Percentiles rank a stretch among this genome's conserved stretches.
These are phyloP conservation scores for Dascillus cervinus DNA, from an alignment of 2,888 invertebrate genomes.

Conservation along the genomic window DNA sequence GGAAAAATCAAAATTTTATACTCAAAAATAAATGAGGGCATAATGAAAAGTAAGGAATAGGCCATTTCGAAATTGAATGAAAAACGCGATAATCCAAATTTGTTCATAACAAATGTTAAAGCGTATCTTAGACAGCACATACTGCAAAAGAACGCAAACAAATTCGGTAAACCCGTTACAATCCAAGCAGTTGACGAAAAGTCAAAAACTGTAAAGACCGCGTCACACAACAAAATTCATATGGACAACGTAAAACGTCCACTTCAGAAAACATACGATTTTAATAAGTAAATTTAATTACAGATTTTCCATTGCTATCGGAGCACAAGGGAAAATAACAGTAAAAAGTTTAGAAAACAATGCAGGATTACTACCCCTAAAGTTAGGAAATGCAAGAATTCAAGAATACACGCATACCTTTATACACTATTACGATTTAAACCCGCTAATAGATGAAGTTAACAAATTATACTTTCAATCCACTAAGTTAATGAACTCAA, in stretches of 20 bases:
- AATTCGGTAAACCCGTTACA: conserved; percentile 1
- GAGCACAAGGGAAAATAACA: neutral
- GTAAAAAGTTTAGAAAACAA: conserved; percentile 2
- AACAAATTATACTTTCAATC: conserved; percentile 7
- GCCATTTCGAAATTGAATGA: neutral
- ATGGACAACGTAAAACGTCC: conserved; percentile 2
- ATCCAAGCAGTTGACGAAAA: neutral
- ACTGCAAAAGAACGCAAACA: conserved; percentile 2
- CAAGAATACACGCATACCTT: conserved; percentile 7
- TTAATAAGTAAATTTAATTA: conserved; percentile 2
- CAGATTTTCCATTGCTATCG: conserved; percentile 1
- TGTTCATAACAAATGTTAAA: neutral
- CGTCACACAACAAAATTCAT: neutral
- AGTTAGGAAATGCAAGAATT: conserved; percentile 9
- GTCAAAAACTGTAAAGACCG: neutral
- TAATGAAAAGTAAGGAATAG: neutral
- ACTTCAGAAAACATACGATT: conserved; percentile 1
- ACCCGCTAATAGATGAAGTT: conserved; percentile 6
- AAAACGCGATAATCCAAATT: neutral
- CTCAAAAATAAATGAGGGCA: conserved; percentile 2
- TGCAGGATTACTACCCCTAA: conserved; percentile 8
- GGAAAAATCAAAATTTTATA: conserved; percentile 3
- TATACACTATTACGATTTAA: conserved; percentile 9
- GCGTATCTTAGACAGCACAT: neutral
- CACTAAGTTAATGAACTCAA: conserved; percentile 1